phyloP scores from a whole-genome alignment of 2,888 invertebrate species.

The Drosophila siamana region DNA sequence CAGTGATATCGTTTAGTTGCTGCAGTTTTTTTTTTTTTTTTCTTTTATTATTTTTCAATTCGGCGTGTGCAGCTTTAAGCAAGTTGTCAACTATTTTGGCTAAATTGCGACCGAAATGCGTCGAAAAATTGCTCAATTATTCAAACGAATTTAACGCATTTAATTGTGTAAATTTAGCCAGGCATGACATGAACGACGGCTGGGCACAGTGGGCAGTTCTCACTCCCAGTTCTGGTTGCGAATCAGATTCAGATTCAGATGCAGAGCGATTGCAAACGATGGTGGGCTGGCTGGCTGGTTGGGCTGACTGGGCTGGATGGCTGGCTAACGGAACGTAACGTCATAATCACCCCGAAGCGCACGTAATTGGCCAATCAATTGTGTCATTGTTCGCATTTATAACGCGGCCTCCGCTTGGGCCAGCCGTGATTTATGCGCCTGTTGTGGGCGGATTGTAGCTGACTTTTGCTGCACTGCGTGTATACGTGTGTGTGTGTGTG shows the following conservation, averaged over 20 bases:
- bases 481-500: neutral
- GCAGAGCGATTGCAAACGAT: slow-evolving; percentile 39
- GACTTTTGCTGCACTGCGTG: slow-evolving; percentile 10
- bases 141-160: slow-evolving; percentile 80
- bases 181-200: slow-evolving; percentile 69
- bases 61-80: slow-evolving; percentile 30
- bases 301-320: slow-evolving; percentile 32
- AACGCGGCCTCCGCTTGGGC: slow-evolving; percentile 70
- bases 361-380: slow-evolving; percentile 86
- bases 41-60: slow-evolving; percentile 11
- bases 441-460: slow-evolving; percentile 35
- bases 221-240: slow-evolving; percentile 9
- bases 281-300: slow-evolving; percentile 47
- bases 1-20: slow-evolving; percentile 7
- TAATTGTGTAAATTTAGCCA: slow-evolving; percentile 82
- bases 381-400: slow-evolving; percentile 78
- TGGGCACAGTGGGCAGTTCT: slow-evolving; percentile 27
- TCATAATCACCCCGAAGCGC: slow-evolving; percentile 83
- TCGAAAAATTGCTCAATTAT: slow-evolving; percentile 79
- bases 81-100: slow-evolving; percentile 14
- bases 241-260: slow-evolving; percentile 15
- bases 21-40: too few relatives aligned
- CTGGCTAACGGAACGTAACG: slow-evolving; percentile 78
- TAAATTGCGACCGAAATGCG: slow-evolving; percentile 18
- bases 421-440: slow-evolving; percentile 77